Evolutionary conservation across 2,113 vertebrate genomes (phyloP), one percentile per base, ranked within the genome.

Genomic region (Colistium nudipinnis): DNA sequence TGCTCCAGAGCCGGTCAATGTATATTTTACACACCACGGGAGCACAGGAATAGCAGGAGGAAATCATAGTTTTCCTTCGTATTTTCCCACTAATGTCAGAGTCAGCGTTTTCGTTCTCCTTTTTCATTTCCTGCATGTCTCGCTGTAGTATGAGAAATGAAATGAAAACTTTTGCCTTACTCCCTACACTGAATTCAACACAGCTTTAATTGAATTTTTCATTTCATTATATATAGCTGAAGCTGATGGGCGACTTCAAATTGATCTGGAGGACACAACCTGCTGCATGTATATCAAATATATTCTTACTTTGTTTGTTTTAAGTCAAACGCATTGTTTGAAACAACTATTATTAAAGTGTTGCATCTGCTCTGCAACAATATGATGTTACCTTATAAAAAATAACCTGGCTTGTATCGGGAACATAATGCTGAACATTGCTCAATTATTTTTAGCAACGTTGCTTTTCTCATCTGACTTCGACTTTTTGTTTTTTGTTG

Each of bases 321-420:
- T 81, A 63, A 83, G 77, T 45, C 74, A 33, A 95, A 93, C 94
- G 94, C 93, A 93, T 93, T 93, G 91, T 93, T 94, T 39, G 56
- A 94, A 95, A 64, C 94, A 94, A 92, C 93, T 94, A 94, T 94
- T 93, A 94, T 95, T 95, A 94, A 90, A 94, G 88, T 92, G 93
- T 28, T 61, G 3, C 17, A 41, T 65, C 35, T 61, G 2, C 16
- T 19, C n/a, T 55, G 30, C 12, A 39, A 25, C 62, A 63, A 11
- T 6, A 27, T 5, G 19, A 54, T 25, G 10, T 12, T 6, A 9
- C 31, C 12, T 25, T 9, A 41, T 6, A 39, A 41, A 24, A 63
- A 24, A 57, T 6, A 48, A 7, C 14, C 4, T 35, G 43, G 17
- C 36, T 66, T 55, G 27, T 20, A 25, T 9, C 30, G 31, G 11